phyloP scores from a whole-genome alignment of 2,797 vertebrate genomes.

The Muraenolepis orangiensis region DNA sequence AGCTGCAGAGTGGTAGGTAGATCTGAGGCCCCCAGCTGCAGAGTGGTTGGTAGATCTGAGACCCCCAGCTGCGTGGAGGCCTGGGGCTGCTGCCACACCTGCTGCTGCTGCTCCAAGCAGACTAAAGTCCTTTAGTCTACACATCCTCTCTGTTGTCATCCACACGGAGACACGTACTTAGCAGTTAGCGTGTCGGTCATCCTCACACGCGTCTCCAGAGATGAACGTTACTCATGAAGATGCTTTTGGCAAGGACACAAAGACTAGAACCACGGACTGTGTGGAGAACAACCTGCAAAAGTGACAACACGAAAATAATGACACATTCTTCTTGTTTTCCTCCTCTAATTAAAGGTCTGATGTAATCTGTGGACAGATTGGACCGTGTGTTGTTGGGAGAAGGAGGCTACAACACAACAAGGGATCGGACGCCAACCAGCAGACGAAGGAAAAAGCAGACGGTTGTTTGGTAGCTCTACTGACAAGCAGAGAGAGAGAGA shows the following conservation, averaged over 20 bases:
- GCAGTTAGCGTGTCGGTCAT: background rate
- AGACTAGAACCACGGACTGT: background rate
- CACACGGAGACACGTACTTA: background rate
- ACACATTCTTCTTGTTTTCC: background rate
- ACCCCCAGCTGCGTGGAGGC: conserved; percentile 56
- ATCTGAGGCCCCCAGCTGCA: conserved; percentile 57
- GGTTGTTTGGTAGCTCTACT: background rate
- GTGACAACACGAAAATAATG: background rate
- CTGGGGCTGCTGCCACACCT: conserved; percentile 53
- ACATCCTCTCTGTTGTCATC: conserved; percentile 48
- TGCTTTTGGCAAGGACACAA: background rate
- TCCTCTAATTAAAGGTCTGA: background rate
- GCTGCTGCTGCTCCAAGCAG: conserved; percentile 51
- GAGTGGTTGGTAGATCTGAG: conserved; percentile 52
- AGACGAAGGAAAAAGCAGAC: background rate
- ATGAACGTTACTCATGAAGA: background rate
- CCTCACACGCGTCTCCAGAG: background rate
- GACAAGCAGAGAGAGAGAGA: background rate
- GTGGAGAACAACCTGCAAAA: background rate
- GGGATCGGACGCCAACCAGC: background rate
- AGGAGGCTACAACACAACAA: background rate
- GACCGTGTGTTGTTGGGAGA: background rate
- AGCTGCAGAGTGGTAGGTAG: conserved; percentile 49
- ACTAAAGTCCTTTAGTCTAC: conserved; percentile 52
- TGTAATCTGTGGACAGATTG: background rate